phyloP scores from a whole-genome alignment of 2,888 invertebrate genomes.

The Lamellibrachia columna region DNA sequence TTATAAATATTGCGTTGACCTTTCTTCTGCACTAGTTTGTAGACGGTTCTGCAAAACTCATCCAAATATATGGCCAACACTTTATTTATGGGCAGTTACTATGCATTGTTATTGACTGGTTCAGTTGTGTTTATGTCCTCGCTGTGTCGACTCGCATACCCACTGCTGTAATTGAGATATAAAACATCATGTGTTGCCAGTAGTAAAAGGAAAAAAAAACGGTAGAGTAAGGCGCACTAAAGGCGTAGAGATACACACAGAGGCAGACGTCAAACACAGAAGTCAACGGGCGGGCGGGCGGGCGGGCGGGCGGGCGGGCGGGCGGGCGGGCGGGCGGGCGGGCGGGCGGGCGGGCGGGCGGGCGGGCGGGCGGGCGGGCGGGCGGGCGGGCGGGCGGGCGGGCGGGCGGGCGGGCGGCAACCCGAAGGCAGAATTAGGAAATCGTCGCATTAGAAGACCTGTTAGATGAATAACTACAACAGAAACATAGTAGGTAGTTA shows the following conservation, averaged over 20 bases:
- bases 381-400: background rate
- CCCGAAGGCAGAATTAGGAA: background rate
- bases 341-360: constrained; percentile 1
- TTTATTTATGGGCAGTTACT: background rate
- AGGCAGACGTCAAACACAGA: no score
- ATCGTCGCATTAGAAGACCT: background rate
- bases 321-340: constrained; percentile 1
- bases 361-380: constrained; percentile 1
- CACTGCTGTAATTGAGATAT: background rate
- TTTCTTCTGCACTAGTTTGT: background rate
- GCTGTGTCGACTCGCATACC: background rate
- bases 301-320: constrained; percentile 1
- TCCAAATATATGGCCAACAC: background rate
- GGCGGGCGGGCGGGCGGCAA: background rate
- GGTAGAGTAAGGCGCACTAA: background rate
- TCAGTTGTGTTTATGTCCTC: background rate
- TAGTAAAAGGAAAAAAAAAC: background rate
- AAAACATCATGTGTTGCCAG: background rate
- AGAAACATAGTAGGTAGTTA: background rate
- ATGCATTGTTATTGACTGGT: constrained; percentile 3
- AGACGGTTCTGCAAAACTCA: background rate
- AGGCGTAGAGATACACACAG: background rate
- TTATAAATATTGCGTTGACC: background rate
- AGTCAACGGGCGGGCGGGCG: background rate
- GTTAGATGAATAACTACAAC: background rate